Conservation (phyloP, 2,888 invertebrate species). For the Cabera pusaria region DNA sequence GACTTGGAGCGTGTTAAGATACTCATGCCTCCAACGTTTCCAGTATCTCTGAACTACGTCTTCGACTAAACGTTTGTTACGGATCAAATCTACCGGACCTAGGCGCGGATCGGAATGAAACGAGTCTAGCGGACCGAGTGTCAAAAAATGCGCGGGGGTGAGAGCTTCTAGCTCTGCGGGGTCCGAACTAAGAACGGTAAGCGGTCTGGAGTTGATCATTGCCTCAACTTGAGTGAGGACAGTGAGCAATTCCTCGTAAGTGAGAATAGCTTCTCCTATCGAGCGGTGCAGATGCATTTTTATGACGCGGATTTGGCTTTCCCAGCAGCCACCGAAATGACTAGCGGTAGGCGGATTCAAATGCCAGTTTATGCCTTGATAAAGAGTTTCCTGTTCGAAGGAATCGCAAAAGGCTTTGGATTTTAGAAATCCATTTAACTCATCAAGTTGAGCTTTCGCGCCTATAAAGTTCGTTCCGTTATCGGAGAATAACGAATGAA, state of each 20-base stretch:
- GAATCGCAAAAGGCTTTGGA: no score
- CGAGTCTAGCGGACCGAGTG: no score
- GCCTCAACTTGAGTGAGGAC: constrained; percentile 2
- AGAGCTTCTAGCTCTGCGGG: constrained; percentile 4
- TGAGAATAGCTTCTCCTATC: no score
- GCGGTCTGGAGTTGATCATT: constrained; percentile 2
- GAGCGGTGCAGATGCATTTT: not conserved
- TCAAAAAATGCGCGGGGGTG: not conserved
- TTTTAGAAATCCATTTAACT: no score
- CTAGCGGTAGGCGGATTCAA: not conserved
- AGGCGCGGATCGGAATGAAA: no score
- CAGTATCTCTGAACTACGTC: constrained; percentile 3
- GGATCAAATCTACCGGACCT: no score
- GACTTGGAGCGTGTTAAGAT: not conserved
- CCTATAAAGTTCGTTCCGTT: no score
- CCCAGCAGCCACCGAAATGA: not conserved
- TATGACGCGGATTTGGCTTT: not conserved
- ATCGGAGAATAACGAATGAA: no score
- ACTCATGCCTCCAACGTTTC: constrained; percentile 3
- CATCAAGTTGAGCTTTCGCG: no score
- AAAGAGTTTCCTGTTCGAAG: no score
- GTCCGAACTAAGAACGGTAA: not conserved
- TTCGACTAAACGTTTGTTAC: not conserved
- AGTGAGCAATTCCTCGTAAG: constrained; percentile 1
- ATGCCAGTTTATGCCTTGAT: no score